Evolutionary conservation across 2,888 invertebrate genomes (phyloP), one percentile per base, ranked within the genome.

Genomic region (Sylvicola cinctus): DNA sequence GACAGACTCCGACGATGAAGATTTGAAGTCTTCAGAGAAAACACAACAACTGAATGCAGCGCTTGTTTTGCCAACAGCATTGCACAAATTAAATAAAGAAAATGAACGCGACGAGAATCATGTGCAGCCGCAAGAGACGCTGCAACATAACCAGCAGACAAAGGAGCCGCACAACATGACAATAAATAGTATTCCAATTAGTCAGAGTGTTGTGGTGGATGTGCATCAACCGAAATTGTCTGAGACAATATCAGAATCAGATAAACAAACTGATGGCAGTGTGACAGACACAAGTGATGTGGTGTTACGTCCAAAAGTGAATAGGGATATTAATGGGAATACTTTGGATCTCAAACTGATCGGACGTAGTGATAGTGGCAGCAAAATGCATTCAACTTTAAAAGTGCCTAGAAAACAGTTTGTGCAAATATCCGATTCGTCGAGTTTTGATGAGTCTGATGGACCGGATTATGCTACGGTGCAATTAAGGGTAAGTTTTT

Each of bases 171-270:
- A 11, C 10, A 6, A 20, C 26, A 8, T n/a, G n/a, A n/a, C n/a
- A n/a, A n/a, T n/a, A n/a, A n/a, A n/a, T n/a, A n/a, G n/a, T n/a
- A n/a, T n/a, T n/a, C n/a, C n/a, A n/a, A n/a, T n/a, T n/a, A n/a
- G n/a, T n/a, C n/a, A n/a, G n/a, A n/a, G n/a, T n/a, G 33, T 38
- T 11, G 20, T 23, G 3, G 38, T 38, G 7, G 38, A 38, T 29
- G 36, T 38, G 4, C 38, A 38, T 32, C n/a, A n/a, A 17, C 31
- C 16, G 17, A 34, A 36, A 28, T 29, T 34, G 26, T 36, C 29
- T 10, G 33, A 30, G 25, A 16, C n/a, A n/a, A n/a, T n/a, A n/a
- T n/a, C n/a, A n/a, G n/a, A n/a, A n/a, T n/a, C n/a, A n/a, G n/a
- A n/a, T n/a, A n/a, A n/a, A n/a, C n/a, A n/a, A n/a, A n/a, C n/a